Evolutionary conservation across 2,113 vertebrate species (phyloP).

Genomic region (Malurus cyaneus): DNA sequence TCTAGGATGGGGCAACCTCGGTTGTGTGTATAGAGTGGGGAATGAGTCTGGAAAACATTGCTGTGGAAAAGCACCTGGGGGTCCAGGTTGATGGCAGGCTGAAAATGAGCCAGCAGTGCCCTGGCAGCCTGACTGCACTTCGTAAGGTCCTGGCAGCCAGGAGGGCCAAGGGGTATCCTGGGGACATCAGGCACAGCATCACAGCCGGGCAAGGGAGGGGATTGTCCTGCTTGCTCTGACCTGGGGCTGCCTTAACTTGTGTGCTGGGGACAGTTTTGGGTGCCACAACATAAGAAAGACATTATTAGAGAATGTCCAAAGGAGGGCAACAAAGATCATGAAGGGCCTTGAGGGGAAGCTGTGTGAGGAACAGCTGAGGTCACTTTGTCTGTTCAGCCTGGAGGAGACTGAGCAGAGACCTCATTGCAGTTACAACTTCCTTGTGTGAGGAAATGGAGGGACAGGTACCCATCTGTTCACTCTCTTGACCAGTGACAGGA

Average conservation of each 20-base stretch:
- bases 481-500: neutral
- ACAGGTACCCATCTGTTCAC: neutral
- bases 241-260: rapidly evolving
- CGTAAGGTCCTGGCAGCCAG: neutral
- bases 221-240: neutral
- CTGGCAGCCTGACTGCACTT: no score
- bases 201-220: rapidly evolving
- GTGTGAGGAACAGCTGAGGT: neutral
- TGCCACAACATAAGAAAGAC: neutral
- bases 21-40: neutral
- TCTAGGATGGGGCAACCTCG: rapidly evolving
- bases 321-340: neutral
- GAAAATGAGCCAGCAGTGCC: rapidly evolving
- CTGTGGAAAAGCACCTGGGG: rapidly evolving
- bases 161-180: rapidly evolving
- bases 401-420: neutral
- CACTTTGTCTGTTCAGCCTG: neutral
- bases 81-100: rapidly evolving
- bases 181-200: neutral
- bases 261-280: neutral
- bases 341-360: neutral
- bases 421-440: neutral
- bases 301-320: neutral
- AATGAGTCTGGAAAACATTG: neutral
- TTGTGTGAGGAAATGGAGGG: neutral